Conservation (phyloP, 2,113 vertebrate genomes). For the Phoenicopterus ruber region DNA sequence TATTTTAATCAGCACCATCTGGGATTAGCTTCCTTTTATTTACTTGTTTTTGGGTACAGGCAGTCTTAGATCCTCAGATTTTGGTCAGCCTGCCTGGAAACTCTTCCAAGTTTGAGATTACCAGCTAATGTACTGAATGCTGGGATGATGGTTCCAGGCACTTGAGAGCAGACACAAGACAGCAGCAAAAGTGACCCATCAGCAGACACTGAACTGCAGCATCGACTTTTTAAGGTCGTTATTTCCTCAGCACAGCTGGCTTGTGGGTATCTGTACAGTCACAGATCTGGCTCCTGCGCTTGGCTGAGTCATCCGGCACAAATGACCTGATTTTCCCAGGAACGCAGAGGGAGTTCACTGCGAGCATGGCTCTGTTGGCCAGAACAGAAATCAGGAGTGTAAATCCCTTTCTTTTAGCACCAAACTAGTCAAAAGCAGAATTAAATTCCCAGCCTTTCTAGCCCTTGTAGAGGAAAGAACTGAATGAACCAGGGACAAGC, state of each 20-base stretch:
- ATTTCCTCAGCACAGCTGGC: background rate
- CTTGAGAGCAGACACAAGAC: background rate
- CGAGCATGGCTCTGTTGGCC: background rate
- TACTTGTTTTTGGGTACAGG: background rate
- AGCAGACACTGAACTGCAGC: background rate
- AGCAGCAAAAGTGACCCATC: background rate
- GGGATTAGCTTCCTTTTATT: constrained; percentile 18
- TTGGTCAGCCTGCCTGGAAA: background rate
- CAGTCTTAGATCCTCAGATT: background rate
- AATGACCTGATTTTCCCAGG: constrained; percentile 22
- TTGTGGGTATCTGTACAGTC: background rate
- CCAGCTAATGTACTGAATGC: background rate
- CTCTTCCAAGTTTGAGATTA: background rate
- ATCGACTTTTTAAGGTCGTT: background rate
- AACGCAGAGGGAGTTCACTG: background rate
- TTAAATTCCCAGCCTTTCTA: background rate
- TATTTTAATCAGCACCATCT: background rate
- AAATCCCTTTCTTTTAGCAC: constrained; percentile 1
- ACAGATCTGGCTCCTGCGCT: background rate
- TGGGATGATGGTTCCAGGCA: background rate
- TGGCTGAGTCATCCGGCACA: background rate
- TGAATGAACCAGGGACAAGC: background rate
- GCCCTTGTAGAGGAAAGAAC: background rate
- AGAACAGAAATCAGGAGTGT: background rate
- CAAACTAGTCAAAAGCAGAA: background rate